Evolutionary conservation across 2,888 invertebrate species (phyloP).

Genomic region (Ecliptopera silaceata): DNA sequence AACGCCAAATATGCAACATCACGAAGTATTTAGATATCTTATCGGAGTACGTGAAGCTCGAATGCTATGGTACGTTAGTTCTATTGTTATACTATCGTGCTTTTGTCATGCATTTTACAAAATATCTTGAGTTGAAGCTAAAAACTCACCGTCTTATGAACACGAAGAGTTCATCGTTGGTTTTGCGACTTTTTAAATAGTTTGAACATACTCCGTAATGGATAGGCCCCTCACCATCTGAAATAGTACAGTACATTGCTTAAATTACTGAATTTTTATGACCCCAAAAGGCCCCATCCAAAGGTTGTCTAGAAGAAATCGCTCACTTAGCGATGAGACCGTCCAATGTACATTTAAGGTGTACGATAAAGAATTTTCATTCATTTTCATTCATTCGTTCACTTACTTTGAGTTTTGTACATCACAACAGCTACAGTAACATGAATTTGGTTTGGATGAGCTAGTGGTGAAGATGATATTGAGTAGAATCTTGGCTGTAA

Average conservation of each 20-base stretch:
- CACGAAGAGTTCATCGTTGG: constrained; percentile 86
- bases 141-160: constrained; percentile 89
- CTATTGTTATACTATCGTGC: constrained; percentile 3
- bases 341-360: no score
- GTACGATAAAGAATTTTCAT: no score
- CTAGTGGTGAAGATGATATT: constrained; percentile 93
- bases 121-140: constrained; percentile 1
- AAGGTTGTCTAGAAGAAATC: no score
- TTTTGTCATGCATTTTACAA: constrained; percentile 9
- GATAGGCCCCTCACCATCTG: constrained; percentile 89
- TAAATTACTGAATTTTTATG: no score
- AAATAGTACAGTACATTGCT: constrained; percentile 23
- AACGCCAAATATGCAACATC: constrained; percentile 5
- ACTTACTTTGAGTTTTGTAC: constrained; percentile 90
- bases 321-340: no score
- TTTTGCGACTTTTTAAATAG: constrained; percentile 88
- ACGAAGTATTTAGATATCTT: constrained; percentile 13
- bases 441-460: constrained; percentile 90
- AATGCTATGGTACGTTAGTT: constrained; percentile 11
- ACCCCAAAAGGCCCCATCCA: no score
- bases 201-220: constrained; percentile 97
- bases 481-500: constrained; percentile 97
- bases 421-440: constrained; percentile 95
- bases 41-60: constrained; percentile 12
- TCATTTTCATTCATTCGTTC: no score